phyloP scores from a whole-genome alignment of 2,113 vertebrate genomes.

The Neogale vison region DNA sequence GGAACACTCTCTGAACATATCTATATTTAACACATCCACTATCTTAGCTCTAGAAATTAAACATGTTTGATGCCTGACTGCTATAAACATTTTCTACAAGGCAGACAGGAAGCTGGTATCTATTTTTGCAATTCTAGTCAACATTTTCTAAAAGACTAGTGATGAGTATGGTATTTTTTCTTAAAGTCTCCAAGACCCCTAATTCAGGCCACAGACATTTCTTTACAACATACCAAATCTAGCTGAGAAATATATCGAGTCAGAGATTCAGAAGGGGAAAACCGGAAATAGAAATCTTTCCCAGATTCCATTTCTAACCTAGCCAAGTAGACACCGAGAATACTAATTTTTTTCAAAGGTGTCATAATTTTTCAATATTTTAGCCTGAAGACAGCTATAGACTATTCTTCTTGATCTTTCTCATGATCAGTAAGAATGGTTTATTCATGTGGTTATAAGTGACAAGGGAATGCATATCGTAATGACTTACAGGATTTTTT shows the following conservation, averaged over 20 bases:
- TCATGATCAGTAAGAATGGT: conserved; percentile 19
- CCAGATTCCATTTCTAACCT: conserved; percentile 18
- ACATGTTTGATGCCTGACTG: background rate
- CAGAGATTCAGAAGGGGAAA: background rate
- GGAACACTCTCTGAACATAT: background rate
- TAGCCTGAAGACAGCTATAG: background rate
- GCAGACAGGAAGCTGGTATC: background rate
- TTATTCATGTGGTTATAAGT: conserved; percentile 44
- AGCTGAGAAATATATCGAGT: conserved; percentile 16
- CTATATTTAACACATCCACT: background rate
- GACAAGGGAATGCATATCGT: background rate
- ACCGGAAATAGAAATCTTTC: background rate
- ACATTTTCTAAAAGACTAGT: background rate
- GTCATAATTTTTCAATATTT: conserved; percentile 35
- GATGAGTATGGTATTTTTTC: background rate
- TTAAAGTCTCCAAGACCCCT: background rate
- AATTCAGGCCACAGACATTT: background rate
- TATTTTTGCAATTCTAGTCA: conserved; percentile 44
- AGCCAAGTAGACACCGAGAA: background rate
- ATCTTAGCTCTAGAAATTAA: conserved; percentile 15
- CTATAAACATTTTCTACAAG: background rate
- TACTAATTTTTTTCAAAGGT: conserved; percentile 52
- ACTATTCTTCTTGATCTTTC: conserved; percentile 5
- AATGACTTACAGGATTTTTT: conserved; percentile 47
- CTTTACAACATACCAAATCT: background rate